Base-by-base conservation (phyloP, 1,140 invertebrate species). In the Trichomalopsis sarcophagae region DNA sequence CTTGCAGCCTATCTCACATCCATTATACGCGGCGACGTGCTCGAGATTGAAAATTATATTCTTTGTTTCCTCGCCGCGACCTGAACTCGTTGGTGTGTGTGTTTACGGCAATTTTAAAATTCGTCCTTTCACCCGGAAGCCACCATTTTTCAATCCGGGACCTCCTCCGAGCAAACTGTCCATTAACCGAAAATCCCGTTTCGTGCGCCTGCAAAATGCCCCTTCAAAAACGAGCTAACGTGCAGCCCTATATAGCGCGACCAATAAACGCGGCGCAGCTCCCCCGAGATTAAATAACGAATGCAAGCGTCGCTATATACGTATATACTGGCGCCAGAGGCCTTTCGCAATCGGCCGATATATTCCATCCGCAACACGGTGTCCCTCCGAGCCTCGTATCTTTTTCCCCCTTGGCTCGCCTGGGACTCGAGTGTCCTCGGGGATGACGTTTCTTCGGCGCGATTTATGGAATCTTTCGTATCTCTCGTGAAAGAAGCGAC, bases 231-330 rank as follows among this genome's bases (percentile, higher is more conserved):
- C 40, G 40, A 9, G 40, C 10, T 44, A 44, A 44, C 7, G 40
- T 40, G 33, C 33, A 27, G 33, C 5, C 33, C 33, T n/a, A n/a
- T n/a, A n/a, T n/a, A n/a, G n/a, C n/a, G 33, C 23, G 17, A 44
- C 78, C 78, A 85, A 87, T 86, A 86, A 76, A 79, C 69, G 82
- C 23, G 17, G 17, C 81, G 14, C 27, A 27, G 2, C 17, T 71
- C 27, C 73, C 47, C 75, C 75, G 68, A 73, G 83, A 81, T 76
- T 86, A 74, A 89, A 89, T 89, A 88, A 89, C 86, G 66, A 87
- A 89, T 87, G 71, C 74, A 69, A 44, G 11, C n/a, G 13, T 2
- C 74, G 66, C 36, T 40, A 21, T 33, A n/a, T n/a, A n/a, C n/a
- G n/a, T n/a, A n/a, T n/a, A n/a, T n/a, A n/a, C n/a, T n/a, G 74